Evolutionary conservation across 2,888 invertebrate species (phyloP), one percentile per base, ranked within the genome.

Genomic region (Pseudeuparius sepicola): DNA sequence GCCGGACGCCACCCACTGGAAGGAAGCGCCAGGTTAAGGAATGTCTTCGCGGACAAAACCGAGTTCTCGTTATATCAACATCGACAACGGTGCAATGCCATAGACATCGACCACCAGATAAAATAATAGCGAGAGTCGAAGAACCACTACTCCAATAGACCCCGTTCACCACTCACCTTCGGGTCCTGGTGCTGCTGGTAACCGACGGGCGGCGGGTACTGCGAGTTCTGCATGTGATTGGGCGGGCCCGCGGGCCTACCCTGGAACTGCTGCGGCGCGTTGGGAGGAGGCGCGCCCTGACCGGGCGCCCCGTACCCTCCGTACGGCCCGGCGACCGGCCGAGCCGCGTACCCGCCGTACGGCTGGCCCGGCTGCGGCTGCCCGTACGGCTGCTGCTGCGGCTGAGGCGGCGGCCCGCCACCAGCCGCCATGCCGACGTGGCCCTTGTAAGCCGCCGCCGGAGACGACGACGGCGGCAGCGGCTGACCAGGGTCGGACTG

Each of bases 291-390:
- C 23, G 56, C 49, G 45, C 59, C 59, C 6, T 54, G 51, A 25
- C 67, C 66, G 43, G 71, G 70, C 40, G 72, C 71, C 34, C 70
- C 70, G 54, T 72, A 73, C 24, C 66, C 66, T 39, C 58, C 59
- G 14, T 63, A 61, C 14, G 49, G 48, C 36, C 41, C 44, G 29
- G 35, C 44, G 41, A 59, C 61, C 16, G 63, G 63, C 49, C 65
- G 57, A 14, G 63, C 60, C 27, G 61, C 58, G 45, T 65, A 66
- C 44, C 60, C 62, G 58, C 70, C 67, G 63, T 70, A 71, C 20
- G 58, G 50, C 35, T 70, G 70, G 49, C 61, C 67, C 39, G 70
- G 66, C 44, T 71, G 68, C 60, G 73, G 66, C 45, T 71, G 68
- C 60, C 72, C 72, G 39, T 70, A 62, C 27, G 69, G 60, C 61